Evolutionary conservation across 2,888 invertebrate genomes (phyloP).

Genomic region (Microctonus brassicae): DNA sequence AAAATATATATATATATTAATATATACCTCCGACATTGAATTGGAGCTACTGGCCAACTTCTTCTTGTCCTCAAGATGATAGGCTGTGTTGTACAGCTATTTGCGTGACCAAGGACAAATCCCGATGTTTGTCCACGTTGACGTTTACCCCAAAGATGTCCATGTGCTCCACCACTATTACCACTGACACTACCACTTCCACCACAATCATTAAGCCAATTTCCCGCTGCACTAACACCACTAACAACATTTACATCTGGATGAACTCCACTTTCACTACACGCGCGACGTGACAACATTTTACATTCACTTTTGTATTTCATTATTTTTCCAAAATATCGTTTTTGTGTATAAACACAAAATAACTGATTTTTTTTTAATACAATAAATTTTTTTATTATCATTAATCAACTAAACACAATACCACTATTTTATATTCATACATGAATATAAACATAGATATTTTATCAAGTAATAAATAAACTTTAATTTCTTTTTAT

Average conservation of each 20-base stretch:
- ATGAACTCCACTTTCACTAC: slow-evolving; percentile 81
- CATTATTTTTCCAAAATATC: slow-evolving; percentile 55
- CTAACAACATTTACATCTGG: slow-evolving; percentile 71
- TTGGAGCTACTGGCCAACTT: slow-evolving; percentile 84
- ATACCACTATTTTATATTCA: too few species aligned
- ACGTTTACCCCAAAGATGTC: slow-evolving; percentile 78
- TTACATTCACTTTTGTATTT: slow-evolving; percentile 65
- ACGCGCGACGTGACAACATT: slow-evolving; percentile 72
- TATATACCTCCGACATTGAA: slow-evolving; percentile 77
- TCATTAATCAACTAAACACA: neutral
- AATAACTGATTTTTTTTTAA: too few species aligned
- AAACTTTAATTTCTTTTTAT: too few species aligned
- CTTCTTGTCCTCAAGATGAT: slow-evolving; percentile 79
- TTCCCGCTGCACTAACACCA: slow-evolving; percentile 36
- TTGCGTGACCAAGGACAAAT: slow-evolving; percentile 75
- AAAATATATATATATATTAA: neutral
- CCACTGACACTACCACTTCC: slow-evolving; percentile 31
- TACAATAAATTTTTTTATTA: too few species aligned
- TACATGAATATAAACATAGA: too few species aligned
- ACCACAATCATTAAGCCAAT: slow-evolving; percentile 9
- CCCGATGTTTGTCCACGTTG: slow-evolving; percentile 76
- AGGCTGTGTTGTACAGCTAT: slow-evolving; percentile 67
- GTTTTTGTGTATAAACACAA: neutral
- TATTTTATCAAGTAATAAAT: too few species aligned
- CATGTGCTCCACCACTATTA: slow-evolving; percentile 54